These are phyloP conservation scores for Aleadryas rufinucha DNA, from an alignment of 2,113 vertebrate genomes.

Conservation along the genomic window DNA sequence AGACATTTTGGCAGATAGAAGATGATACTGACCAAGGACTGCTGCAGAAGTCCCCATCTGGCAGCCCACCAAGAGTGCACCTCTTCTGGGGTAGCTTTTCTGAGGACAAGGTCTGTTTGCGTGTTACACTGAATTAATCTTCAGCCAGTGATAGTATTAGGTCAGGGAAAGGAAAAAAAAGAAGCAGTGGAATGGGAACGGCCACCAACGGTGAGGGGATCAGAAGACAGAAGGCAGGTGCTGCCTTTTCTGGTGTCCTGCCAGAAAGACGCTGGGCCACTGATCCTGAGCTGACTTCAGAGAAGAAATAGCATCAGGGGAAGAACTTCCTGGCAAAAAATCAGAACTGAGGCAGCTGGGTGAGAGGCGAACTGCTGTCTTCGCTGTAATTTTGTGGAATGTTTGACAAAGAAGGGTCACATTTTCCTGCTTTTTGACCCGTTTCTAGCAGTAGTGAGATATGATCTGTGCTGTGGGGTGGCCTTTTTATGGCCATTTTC, in stretches of 20 bases:
- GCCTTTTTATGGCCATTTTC: background rate
- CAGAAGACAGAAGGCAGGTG: background rate
- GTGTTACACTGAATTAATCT: background rate
- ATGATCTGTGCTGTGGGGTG: background rate
- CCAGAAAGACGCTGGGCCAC: background rate
- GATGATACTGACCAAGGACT: background rate
- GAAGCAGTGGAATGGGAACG: rapidly evolving
- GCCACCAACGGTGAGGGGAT: background rate
- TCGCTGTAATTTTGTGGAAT: background rate
- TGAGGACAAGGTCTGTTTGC: rapidly evolving
- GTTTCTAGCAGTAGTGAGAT: background rate
- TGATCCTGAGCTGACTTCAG: background rate
- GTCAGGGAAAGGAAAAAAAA: background rate
- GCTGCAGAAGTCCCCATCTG: background rate
- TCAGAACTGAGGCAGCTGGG: background rate
- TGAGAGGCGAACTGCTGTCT: background rate
- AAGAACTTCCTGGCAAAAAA: background rate
- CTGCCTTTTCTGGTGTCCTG: background rate
- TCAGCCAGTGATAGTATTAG: background rate
- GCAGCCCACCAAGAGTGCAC: background rate
- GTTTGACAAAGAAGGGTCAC: background rate
- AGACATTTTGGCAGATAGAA: background rate
- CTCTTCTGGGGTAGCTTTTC: background rate
- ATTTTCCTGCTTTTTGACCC: background rate
- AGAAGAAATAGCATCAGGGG: background rate